phyloP scores from a whole-genome alignment of 2,113 vertebrate species.

The Zingel zingel region DNA sequence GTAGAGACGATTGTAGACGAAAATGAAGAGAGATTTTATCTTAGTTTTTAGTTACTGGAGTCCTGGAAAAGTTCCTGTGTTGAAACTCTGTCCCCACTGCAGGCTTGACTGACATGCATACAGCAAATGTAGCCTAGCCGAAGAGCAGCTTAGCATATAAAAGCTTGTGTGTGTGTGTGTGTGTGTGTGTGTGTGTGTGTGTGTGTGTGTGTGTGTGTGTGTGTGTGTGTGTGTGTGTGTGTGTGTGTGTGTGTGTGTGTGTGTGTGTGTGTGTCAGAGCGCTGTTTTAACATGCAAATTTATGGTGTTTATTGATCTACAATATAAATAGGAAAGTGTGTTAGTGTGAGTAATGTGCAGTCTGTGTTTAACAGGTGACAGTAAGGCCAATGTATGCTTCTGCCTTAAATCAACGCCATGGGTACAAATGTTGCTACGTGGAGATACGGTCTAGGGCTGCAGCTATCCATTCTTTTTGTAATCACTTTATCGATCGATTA shows the following conservation, averaged over 20 bases:
- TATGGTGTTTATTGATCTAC: slow-evolving; percentile 20
- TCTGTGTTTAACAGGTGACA: slow-evolving; percentile 1
- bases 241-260: neutral
- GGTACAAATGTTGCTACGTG: too few relatives aligned
- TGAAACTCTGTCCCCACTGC: neutral
- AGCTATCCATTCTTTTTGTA: too few relatives aligned
- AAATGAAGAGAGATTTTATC: too few relatives aligned
- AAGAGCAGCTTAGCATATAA: neutral
- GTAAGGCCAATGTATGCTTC: too few relatives aligned
- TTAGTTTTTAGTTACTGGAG: neutral
- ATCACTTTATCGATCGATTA: too few relatives aligned
- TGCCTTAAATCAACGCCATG: too few relatives aligned
- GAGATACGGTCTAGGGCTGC: too few relatives aligned
- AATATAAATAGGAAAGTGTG: too few relatives aligned
- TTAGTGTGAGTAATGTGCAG: too few relatives aligned
- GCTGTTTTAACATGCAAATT: slow-evolving; percentile 4
- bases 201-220: neutral
- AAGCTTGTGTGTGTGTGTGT: slow-evolving; percentile 1
- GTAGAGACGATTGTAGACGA: too few relatives aligned
- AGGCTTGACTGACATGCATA: slow-evolving; percentile 10
- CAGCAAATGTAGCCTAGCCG: neutral
- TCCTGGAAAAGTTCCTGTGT: neutral
- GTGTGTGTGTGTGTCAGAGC: neutral
- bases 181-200: neutral
- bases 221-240: neutral